Evolutionary conservation across 30 jellyfish, hydroid and myxozoan species (phyloP), one percentile per base, ranked within the genome.

Genomic region (Calvadosia cruxmelitensis): DNA sequence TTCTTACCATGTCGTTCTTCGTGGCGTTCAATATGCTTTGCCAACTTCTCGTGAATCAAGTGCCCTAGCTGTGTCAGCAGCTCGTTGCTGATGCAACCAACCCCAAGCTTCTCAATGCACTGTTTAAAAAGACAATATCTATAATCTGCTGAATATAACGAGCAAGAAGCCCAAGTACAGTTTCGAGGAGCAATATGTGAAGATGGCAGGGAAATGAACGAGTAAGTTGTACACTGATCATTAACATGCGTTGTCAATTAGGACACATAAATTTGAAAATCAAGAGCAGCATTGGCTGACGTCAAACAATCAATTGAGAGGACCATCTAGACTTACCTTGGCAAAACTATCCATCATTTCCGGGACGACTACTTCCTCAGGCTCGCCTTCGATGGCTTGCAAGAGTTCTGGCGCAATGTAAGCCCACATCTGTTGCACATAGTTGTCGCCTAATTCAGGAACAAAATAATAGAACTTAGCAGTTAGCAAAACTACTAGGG

Each of bases 341-440:
- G 97, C 95, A 81, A 88, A 88, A 63, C 97, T 88, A 62, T 88
- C 97, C 97, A 88, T 80, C 93, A 88, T 76, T 76, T 88, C 97
- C 7, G 97, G 97, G 26, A 88, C 78, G 33, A 88, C 97, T 5
- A 81, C 94, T 67, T 88, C 97, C 51, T 88, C 97, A 30, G 97
- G 97, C 72, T 88, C 97, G 0, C 92, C 84, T 34, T 81, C 94
- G 32, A 88, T 74, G 27, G 97, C 93, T 31, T 83, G 80, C 63
- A 88, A 64, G 13, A 88, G 81, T 52, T 80, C 97, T 20, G 97
- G 94, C 3, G 88, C 70, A 27, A 88, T 81, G 63, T 33, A 88
- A 15, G 93, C 86, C 97, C 97, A 88, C 97, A 88, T 88, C 51
- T 88, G 97, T 29, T 69, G 79, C 33, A 81, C 52, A 68, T 88